These are phyloP conservation scores for Callithrix jacchus DNA, from an alignment of 2,113 vertebrate genomes.

Conservation along the genomic window DNA sequence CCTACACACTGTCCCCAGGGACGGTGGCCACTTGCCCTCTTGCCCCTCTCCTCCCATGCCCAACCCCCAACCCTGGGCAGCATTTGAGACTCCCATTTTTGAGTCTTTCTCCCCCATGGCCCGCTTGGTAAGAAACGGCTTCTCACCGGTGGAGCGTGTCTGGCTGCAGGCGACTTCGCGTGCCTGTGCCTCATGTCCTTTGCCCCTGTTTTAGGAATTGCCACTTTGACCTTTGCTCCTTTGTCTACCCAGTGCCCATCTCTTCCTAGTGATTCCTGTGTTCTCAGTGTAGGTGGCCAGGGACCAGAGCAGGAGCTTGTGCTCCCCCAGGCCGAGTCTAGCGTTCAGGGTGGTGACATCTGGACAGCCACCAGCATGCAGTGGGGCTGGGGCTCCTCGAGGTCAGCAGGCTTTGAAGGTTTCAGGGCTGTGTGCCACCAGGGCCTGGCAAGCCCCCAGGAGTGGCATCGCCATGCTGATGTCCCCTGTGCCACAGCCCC, in stretches of 20 bases:
- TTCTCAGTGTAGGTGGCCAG: background rate
- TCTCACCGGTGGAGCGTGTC: rapidly evolving
- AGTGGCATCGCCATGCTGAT: rapidly evolving
- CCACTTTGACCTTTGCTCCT: background rate
- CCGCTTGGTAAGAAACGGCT: background rate
- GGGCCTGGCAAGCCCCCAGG: too few relatives aligned
- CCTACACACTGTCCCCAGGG: background rate
- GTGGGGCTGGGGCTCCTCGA: background rate
- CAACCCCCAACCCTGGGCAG: background rate
- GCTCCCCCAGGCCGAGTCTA: too few relatives aligned
- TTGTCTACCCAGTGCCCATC: background rate
- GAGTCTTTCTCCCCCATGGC: background rate
- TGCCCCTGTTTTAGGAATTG: background rate
- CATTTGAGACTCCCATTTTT: background rate
- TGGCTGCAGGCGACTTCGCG: rapidly evolving
- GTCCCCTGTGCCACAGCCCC: background rate
- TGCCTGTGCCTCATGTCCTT: rapidly evolving
- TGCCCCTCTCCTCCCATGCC: background rate
- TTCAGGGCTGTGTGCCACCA: too few relatives aligned
- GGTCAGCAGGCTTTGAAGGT: too few relatives aligned
- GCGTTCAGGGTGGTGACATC: background rate
- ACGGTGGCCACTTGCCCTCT: background rate
- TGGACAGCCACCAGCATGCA: rapidly evolving
- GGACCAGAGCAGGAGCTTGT: background rate
- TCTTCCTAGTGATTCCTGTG: background rate